These are phyloP conservation scores for Lycocerus yunnanus DNA, from an alignment of 2,888 invertebrate genomes.

Conservation along the genomic window DNA sequence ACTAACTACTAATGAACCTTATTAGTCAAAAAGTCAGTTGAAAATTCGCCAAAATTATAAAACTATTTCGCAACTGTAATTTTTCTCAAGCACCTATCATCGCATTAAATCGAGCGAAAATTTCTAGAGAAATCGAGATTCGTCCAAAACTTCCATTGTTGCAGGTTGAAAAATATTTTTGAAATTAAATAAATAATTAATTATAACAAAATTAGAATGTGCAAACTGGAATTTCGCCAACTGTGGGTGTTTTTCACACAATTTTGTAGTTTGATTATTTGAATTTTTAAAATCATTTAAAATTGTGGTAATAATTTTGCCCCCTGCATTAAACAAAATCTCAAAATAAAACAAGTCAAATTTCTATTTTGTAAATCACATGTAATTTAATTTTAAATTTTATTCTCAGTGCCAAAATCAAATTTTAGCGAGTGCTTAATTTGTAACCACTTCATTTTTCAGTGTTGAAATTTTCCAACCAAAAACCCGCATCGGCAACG, in stretches of 20 bases:
- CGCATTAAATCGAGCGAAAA: neutral
- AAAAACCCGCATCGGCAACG: neutral
- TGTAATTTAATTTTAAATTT: neutral
- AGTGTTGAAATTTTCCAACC: neutral
- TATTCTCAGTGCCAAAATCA: neutral
- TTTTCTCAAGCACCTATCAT: neutral
- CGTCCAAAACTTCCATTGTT: neutral
- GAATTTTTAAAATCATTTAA: neutral
- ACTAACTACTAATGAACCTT: too few species aligned
- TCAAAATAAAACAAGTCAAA: neutral
- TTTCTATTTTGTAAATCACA: neutral
- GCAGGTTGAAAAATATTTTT: neutral
- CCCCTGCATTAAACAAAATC: neutral
- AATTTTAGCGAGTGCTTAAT: neutral
- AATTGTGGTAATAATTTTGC: neutral
- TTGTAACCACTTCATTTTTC: neutral
- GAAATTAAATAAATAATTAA: slow-evolving; percentile 4
- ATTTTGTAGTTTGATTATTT: neutral
- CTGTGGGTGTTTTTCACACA: slow-evolving; percentile 10
- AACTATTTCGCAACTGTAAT: neutral
- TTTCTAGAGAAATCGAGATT: neutral
- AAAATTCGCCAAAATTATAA: neutral
- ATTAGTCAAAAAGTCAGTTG: neutral
- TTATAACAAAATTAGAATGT: slow-evolving; percentile 7
- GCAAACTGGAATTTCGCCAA: slow-evolving; percentile 14